Evolutionary conservation across 1,140 invertebrate genomes (phyloP), one percentile per base, ranked within the genome.

Genomic region (Dinothrombium tinctorium): DNA sequence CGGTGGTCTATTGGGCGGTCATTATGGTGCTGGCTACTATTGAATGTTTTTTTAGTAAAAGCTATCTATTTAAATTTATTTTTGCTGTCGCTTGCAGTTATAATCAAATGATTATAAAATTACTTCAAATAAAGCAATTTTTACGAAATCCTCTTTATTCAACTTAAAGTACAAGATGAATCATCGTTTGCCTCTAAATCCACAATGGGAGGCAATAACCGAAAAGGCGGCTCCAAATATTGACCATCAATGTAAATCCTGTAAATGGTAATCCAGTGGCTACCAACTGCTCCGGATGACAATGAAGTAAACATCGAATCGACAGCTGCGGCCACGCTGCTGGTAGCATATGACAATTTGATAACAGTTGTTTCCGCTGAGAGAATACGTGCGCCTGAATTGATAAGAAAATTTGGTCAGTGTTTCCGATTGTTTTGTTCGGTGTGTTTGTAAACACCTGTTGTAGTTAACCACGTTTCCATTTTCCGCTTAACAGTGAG

Each of bases 291-390:
- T 24, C 14, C 8, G n/a, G 23, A 25, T 15, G 20, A 24, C 8
- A 32, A 15, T 4, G 12, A 32, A 14, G 19, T 38, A 4, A 38
- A 25, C 23, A 21, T 25, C 20, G 37, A 38, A 24, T 38, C 37
- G 8, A 38, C 37, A 24, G 15, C 26, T 6, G 37, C 23, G 21
- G 37, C 37, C 14, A 38, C 26, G 17, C 19, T 23, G 22, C 37
- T 38, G 8, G 15, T 23, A 14, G 4, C 12, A 24, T 24, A 38
- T 20, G 37, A 24, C n/a, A 38, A 23, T 25, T 20, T 24, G 3
- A 38, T 15, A 24, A 38, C 15, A 23, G 37, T 38, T 8, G 37
- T 38, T 38, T 38, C 37, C 3, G 37, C 37, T 24, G 37, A 38
- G 4, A 38, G 17, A 11, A 38, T 15, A n/a, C n/a, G 19, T 25